Conservation (phyloP, 2,113 vertebrate species). For the Acrocephalus kingi region DNA sequence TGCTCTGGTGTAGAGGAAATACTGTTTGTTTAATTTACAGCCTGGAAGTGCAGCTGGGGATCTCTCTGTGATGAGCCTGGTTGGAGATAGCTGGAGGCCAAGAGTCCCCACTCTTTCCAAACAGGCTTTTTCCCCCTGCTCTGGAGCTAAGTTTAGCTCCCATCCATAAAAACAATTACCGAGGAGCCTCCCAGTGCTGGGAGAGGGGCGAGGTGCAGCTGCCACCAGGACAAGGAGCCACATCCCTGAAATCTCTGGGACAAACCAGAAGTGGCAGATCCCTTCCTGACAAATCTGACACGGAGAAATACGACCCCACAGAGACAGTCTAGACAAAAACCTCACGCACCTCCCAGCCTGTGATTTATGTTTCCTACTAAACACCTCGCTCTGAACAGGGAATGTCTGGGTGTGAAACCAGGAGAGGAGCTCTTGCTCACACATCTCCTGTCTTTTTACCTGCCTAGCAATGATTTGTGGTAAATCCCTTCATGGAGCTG, state of each 20-base stretch:
- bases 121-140: background rate
- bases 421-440: background rate
- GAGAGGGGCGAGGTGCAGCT: background rate
- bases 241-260: background rate
- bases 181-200: background rate
- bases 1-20: constrained; percentile 42
- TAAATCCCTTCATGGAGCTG: background rate
- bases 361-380: background rate
- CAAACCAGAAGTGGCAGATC: background rate
- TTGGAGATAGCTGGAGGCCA: constrained; percentile 9
- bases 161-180: background rate
- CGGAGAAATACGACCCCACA: rapidly evolving
- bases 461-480: background rate
- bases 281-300: background rate
- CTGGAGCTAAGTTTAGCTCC: constrained; percentile 10
- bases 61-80: background rate
- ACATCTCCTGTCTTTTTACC: background rate
- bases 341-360: background rate
- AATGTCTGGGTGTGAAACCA: background rate
- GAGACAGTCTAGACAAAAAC: background rate
- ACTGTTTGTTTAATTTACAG: constrained; percentile 65
- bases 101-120: background rate
- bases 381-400: background rate
- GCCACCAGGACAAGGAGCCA: background rate
- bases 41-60: constrained; percentile 60